Conservation (phyloP, 2,888 invertebrate genomes). For the Lepidocyrtinus sp. region DNA sequence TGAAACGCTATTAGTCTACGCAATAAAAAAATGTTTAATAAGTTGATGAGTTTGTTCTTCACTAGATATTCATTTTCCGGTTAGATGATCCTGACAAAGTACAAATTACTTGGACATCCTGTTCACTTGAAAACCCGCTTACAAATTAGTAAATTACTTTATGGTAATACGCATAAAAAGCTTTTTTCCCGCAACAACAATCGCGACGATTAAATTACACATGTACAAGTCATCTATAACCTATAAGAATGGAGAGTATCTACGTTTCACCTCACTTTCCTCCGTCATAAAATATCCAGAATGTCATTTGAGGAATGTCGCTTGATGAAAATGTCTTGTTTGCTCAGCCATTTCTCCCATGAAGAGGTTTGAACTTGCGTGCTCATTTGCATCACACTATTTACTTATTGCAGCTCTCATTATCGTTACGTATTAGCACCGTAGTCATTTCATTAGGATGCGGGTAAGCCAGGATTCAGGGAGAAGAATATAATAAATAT, state of each 20-base stretch:
- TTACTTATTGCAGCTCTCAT: not conserved
- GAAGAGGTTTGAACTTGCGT: not conserved
- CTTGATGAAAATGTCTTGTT: constrained; percentile 52
- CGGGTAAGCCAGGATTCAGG: not conserved
- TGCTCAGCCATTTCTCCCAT: constrained; percentile 20
- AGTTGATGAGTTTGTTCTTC: constrained; percentile 10
- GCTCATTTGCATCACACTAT: not conserved
- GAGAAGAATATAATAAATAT: not conserved
- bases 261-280: not conserved
- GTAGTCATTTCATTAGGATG: too few species aligned
- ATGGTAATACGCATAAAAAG: not conserved
- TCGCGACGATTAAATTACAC: not conserved
- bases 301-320: constrained; percentile 54
- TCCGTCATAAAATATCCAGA: constrained; percentile 40
- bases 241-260: not conserved
- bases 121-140: constrained; percentile 10
- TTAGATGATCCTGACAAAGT: constrained; percentile 33
- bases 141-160: not conserved
- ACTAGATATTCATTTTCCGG: constrained; percentile 41
- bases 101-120: constrained; percentile 49
- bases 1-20: not conserved
- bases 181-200: not conserved
- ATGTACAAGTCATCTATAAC: not conserved
- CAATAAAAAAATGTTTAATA: too few species aligned
- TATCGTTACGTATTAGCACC: too few species aligned